Percentiles rank a stretch among this genome's conserved stretches.
Conservation (phyloP, 2,113 vertebrate genomes). For the Gadus macrocephalus region DNA sequence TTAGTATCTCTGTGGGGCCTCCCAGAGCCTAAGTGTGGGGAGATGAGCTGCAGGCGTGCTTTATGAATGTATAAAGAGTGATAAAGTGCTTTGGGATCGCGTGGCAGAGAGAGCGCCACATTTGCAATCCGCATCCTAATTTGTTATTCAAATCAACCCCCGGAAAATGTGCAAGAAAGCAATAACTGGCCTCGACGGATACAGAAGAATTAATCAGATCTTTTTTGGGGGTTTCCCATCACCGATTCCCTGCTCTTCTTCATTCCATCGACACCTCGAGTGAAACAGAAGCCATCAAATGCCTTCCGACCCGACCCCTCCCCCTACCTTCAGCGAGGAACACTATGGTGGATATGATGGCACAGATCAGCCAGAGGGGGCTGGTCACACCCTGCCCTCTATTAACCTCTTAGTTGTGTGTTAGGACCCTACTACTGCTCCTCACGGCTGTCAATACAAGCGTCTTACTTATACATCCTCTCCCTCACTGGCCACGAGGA, state of each 20-base stretch:
- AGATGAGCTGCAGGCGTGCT: constrained; percentile 48
- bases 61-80: constrained; percentile 57
- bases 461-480: too few species aligned
- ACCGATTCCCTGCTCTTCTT: neutral
- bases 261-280: constrained; percentile 10
- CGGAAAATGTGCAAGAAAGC: constrained; percentile 35
- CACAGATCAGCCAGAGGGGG: too few species aligned
- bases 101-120: constrained; percentile 18
- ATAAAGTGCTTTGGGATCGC: constrained; percentile 41
- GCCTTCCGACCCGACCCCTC: too few species aligned
- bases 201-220: constrained; percentile 29
- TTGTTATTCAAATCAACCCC: constrained; percentile 56
- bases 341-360: too few species aligned
- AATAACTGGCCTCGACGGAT: constrained; percentile 29
- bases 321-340: too few species aligned
- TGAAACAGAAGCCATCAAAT: neutral
- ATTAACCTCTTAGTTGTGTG: too few species aligned
- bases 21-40: constrained; percentile 36
- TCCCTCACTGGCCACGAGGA: too few species aligned
- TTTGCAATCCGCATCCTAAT: constrained; percentile 32
- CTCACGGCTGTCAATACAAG: too few species aligned
- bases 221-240: constrained; percentile 6
- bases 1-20: constrained; percentile 46
- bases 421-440: too few species aligned
- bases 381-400: too few species aligned